Evolutionary conservation across 2,797 vertebrate genomes (phyloP).

Genomic region (Pagetopsis macropterus): DNA sequence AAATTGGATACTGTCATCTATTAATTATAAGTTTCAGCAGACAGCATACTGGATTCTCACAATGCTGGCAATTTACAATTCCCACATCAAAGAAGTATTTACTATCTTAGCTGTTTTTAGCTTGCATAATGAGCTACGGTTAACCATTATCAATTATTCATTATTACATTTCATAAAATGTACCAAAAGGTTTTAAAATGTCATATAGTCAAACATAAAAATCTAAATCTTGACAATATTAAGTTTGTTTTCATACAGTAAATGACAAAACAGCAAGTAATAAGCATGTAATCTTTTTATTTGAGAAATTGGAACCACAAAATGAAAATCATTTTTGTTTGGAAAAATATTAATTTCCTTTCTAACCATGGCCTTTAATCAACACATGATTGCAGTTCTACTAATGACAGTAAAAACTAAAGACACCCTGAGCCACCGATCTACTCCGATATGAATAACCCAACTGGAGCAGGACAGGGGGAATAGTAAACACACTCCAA

Average conservation of each 20-base stretch:
- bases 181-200: no score
- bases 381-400: neutral
- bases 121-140: neutral
- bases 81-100: neutral
- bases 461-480: no score
- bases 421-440: neutral
- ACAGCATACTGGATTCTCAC: neutral
- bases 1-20: slow-evolving; percentile 7
- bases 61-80: neutral
- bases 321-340: neutral
- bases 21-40: neutral
- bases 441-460: neutral
- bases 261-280: neutral
- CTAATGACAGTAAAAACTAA: neutral
- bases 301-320: neutral
- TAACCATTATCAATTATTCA: neutral
- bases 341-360: neutral
- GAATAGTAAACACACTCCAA: no score
- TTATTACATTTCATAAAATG: neutral
- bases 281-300: neutral
- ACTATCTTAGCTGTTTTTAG: neutral
- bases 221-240: neutral
- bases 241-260: neutral
- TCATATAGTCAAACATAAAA: neutral
- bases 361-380: neutral